Conservation (phyloP, 2,888 invertebrate species). For the Norana najaformis region DNA sequence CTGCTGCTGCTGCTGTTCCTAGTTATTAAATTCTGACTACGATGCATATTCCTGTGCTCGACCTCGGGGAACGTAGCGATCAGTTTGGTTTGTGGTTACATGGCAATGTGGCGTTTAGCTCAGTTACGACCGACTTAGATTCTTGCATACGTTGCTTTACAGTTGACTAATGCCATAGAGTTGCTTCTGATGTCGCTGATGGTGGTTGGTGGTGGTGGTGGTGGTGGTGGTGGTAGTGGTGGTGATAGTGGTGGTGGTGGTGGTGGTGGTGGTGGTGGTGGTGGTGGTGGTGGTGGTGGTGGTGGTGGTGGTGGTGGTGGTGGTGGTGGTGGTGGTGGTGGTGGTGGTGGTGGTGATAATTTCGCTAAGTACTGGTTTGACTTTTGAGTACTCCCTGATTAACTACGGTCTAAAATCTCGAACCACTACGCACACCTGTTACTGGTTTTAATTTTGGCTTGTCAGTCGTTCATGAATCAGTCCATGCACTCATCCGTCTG, state of each 20-base stretch:
- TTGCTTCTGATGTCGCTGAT: slow-evolving; percentile 16
- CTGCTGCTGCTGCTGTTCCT: neutral
- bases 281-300: slow-evolving; percentile 25
- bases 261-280: neutral
- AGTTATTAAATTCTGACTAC: slow-evolving; percentile 13
- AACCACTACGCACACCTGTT: neutral
- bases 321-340: neutral
- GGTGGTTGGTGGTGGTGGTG: slow-evolving; percentile 27
- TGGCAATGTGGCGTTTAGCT: neutral
- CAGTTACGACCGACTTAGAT: neutral
- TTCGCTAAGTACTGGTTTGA: neutral
- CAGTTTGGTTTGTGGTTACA: neutral
- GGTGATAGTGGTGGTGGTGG: neutral
- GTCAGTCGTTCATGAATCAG: neutral
- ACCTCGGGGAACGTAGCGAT: neutral
- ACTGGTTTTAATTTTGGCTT: neutral
- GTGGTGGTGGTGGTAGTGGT: slow-evolving; percentile 27
- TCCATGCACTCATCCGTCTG: neutral
- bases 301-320: slow-evolving; percentile 29
- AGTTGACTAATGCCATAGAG: too few species aligned
- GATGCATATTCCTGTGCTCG: neutral
- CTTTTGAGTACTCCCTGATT: neutral
- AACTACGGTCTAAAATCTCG: neutral
- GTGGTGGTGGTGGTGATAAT: neutral
- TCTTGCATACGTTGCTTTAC: neutral